Evolutionary conservation across 2,797 vertebrate genomes (phyloP).

Genomic region (Siniperca scherzeri): DNA sequence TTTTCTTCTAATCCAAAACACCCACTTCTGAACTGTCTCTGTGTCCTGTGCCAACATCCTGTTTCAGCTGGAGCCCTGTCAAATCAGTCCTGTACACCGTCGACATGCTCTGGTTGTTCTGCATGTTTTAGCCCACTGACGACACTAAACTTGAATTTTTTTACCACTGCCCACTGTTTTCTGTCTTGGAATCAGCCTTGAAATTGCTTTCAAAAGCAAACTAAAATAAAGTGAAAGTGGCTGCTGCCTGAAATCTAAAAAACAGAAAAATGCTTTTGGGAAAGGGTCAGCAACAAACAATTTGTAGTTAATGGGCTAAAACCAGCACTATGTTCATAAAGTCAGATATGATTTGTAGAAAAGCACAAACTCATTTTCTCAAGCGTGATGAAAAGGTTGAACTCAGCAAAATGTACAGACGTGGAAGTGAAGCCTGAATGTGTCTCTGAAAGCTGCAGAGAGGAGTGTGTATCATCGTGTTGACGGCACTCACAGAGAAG

Average conservation of each 20-base stretch:
- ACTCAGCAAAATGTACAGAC: neutral
- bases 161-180: neutral
- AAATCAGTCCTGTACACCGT: neutral
- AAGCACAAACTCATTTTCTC: neutral
- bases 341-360: neutral
- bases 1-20: constrained; percentile 36
- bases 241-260: neutral
- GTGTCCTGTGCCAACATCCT: constrained; percentile 5
- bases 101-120: neutral
- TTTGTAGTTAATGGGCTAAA: neutral
- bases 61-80: constrained; percentile 10
- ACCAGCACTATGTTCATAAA: neutral
- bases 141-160: neutral
- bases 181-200: neutral
- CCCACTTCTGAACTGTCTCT: neutral
- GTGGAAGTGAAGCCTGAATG: neutral
- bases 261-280: neutral
- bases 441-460: neutral
- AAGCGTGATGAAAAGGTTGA: neutral
- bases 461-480: neutral
- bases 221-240: neutral
- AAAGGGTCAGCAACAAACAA: neutral
- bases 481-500: neutral
- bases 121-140: neutral
- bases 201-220: neutral